Evolutionary conservation across 2,888 invertebrate genomes (phyloP).

Genomic region (Pseudococcus longispinus): DNA sequence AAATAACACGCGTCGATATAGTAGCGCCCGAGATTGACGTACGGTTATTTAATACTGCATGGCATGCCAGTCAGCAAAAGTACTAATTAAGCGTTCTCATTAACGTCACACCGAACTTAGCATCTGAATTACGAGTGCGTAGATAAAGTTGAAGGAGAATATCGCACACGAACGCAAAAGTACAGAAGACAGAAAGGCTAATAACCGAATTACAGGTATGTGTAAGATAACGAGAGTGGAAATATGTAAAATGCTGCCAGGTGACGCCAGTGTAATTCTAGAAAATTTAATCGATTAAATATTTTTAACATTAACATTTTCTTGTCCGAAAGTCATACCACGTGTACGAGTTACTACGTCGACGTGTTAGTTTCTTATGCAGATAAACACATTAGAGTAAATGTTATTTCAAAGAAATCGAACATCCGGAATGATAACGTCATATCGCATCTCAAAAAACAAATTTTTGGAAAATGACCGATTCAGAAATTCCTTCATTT

Average conservation of each 20-base stretch:
- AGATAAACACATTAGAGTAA: too few species aligned
- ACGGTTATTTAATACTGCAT: neutral
- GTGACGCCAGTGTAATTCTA: neutral
- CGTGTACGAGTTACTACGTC: neutral
- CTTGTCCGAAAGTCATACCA: neutral
- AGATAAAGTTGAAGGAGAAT: conserved; percentile 9
- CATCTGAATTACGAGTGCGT: neutral
- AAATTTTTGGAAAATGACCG: too few species aligned
- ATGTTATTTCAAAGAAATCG: too few species aligned
- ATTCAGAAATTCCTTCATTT: too few species aligned
- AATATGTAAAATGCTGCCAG: neutral
- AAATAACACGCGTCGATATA: neutral
- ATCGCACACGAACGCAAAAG: neutral
- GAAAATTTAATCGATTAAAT: neutral
- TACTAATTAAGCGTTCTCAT: neutral
- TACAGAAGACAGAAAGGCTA: neutral
- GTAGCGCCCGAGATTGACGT: neutral
- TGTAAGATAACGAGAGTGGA: neutral
- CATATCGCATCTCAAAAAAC: too few species aligned
- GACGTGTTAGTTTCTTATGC: too few species aligned
- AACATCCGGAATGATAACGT: too few species aligned
- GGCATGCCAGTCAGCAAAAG: neutral
- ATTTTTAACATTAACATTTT: neutral
- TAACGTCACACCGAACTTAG: neutral
- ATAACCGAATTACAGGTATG: neutral